A percentile compares a stretch with the other conserved stretches of the same genome.
phyloP scores from a whole-genome alignment of 2,888 invertebrate genomes.

The Synanthedon formicaeformis region DNA sequence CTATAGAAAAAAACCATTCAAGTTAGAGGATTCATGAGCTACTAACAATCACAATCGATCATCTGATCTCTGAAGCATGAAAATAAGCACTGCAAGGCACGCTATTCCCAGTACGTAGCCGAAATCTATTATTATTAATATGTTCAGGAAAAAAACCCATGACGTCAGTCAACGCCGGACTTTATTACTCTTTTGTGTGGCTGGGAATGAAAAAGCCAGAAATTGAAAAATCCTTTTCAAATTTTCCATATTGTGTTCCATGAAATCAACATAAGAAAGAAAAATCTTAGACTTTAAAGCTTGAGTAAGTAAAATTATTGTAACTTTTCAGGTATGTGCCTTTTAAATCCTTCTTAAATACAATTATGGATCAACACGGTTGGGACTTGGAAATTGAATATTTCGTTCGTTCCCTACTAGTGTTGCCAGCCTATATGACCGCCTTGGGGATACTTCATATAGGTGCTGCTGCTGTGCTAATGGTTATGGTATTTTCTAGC shows the following conservation, averaged over 20 bases:
- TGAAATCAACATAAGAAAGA: too few species aligned
- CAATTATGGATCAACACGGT: slow-evolving; percentile 29
- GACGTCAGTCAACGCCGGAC: too few species aligned
- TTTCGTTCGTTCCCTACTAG: slow-evolving; percentile 61
- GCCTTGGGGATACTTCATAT: slow-evolving; percentile 73
- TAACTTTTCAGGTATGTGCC: slow-evolving; percentile 34
- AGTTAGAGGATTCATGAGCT: not conserved
- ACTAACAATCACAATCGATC: too few species aligned
- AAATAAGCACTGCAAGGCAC: too few species aligned
- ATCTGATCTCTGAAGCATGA: too few species aligned
- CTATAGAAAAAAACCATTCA: not conserved
- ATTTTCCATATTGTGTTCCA: too few species aligned
- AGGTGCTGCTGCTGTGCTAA: slow-evolving; percentile 61
- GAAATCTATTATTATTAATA: too few species aligned
- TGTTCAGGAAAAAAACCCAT: too few species aligned
- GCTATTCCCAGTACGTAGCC: too few species aligned
- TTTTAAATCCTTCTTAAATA: slow-evolving; percentile 25
- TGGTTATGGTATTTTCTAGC: slow-evolving; percentile 75
- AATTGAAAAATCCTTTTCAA: too few species aligned
- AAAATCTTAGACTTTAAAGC: not conserved
- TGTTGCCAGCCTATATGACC: slow-evolving; percentile 73
- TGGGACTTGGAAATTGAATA: slow-evolving; percentile 49
- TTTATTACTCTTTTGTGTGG: too few species aligned
- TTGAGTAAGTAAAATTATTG: not conserved
- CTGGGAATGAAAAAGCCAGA: too few species aligned